phyloP scores from a whole-genome alignment of 2,888 invertebrate genomes.

The Leptinotarsa haldemani region DNA sequence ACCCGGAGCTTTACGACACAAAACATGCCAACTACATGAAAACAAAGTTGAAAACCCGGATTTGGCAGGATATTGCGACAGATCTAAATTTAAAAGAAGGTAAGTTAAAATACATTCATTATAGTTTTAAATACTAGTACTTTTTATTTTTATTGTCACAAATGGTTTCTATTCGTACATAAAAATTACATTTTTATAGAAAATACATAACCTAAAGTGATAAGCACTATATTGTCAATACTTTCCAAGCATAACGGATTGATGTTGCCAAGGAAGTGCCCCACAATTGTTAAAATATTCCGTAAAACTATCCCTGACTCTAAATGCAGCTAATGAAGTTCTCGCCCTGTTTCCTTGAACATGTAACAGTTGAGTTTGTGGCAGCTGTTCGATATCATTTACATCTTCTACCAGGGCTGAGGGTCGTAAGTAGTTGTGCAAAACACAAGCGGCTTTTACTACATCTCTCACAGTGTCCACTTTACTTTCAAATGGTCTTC shows the following conservation, averaged over 20 bases:
- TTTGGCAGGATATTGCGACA: slow-evolving; percentile 22
- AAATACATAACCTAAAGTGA: too few relatives aligned
- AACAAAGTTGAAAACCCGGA: slow-evolving; percentile 16
- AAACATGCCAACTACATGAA: slow-evolving; percentile 15
- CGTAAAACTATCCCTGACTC: slow-evolving; percentile 9
- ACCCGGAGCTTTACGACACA: slow-evolving; percentile 16
- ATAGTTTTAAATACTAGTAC: background rate
- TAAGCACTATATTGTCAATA: background rate
- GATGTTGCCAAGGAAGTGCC: slow-evolving; percentile 16
- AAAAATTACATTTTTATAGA: too few relatives aligned
- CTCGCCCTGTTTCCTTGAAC: slow-evolving; percentile 2
- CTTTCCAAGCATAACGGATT: slow-evolving; percentile 8
- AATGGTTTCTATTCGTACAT: too few relatives aligned
- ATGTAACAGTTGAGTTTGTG: slow-evolving; percentile 23
- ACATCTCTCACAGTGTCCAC: slow-evolving; percentile 39
- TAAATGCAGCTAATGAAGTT: slow-evolving; percentile 10
- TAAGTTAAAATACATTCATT: background rate
- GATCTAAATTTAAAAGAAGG: slow-evolving; percentile 15
- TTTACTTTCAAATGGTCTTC: slow-evolving; percentile 44
- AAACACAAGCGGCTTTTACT: slow-evolving; percentile 42
- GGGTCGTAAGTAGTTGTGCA: slow-evolving; percentile 47
- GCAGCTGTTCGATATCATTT: slow-evolving; percentile 19
- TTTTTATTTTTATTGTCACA: too few relatives aligned
- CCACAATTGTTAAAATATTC: slow-evolving; percentile 14
- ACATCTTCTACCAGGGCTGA: background rate